phyloP scores from a whole-genome alignment of 2,888 invertebrate genomes.

The Drosophila longiperda region DNA sequence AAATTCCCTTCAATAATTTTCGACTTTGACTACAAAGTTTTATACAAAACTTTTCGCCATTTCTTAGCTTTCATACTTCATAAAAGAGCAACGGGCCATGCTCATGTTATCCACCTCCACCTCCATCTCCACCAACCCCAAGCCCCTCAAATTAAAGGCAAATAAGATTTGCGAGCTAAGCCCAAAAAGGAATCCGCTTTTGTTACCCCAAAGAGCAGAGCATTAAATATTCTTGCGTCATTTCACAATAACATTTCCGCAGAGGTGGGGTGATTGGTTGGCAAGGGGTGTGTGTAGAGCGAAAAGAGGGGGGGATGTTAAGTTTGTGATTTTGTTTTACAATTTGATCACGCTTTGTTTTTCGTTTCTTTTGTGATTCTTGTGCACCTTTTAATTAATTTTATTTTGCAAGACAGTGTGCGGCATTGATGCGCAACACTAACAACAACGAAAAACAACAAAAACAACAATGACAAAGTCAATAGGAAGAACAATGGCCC shows the following conservation, averaged over 20 bases:
- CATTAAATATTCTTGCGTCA: constrained; percentile 78
- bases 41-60: constrained; percentile 30
- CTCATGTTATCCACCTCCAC: constrained; percentile 25
- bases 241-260: constrained; percentile 48
- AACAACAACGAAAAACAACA: background rate
- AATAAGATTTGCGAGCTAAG: constrained; percentile 68
- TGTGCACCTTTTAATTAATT: constrained; percentile 72
- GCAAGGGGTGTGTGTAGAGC: no score
- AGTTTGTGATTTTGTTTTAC: constrained; percentile 29
- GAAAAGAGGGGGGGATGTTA: background rate
- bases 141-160: constrained; percentile 48
- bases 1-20: constrained; percentile 59
- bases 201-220: constrained; percentile 63
- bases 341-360: constrained; percentile 69
- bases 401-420: no score
- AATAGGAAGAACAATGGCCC: background rate
- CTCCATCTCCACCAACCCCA: background rate
- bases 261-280: background rate
- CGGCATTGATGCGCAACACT: no score
- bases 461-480: background rate
- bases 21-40: constrained; percentile 51
- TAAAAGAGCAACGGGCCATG: constrained; percentile 46
- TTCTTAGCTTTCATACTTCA: constrained; percentile 49
- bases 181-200: constrained; percentile 68
- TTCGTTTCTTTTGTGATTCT: constrained; percentile 52